phyloP scores from a whole-genome alignment of 2,113 vertebrate species.

The Heterocephalus glaber region DNA sequence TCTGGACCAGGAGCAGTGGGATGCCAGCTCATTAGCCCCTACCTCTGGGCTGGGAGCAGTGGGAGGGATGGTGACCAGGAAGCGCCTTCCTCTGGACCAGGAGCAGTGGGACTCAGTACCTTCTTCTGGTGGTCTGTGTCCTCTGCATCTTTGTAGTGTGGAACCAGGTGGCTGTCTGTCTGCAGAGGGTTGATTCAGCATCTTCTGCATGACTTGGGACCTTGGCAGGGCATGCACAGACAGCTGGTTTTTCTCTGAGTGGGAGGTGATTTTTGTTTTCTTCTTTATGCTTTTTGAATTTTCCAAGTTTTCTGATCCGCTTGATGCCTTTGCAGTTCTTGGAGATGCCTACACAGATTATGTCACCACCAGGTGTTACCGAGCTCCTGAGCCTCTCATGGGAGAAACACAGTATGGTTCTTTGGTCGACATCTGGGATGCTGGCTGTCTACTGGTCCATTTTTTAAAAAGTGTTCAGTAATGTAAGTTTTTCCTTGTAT shows the following conservation, averaged over 20 bases:
- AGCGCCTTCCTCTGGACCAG: too few species aligned
- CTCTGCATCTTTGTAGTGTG: too few species aligned
- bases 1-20: too few species aligned
- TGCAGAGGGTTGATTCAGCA: too few species aligned
- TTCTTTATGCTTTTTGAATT: not conserved
- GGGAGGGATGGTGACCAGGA: too few species aligned
- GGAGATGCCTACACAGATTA: constrained; percentile 97
- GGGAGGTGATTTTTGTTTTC: not conserved
- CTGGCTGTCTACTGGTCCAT: constrained; percentile 85
- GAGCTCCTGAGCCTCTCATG: constrained; percentile 94
- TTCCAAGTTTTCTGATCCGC: not conserved
- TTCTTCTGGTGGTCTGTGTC: too few species aligned
- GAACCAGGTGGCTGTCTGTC: too few species aligned
- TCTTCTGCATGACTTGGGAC: too few species aligned
- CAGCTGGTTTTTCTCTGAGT: not conserved
- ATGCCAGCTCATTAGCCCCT: too few species aligned
- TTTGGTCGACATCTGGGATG: constrained; percentile 94
- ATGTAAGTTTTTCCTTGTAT: not conserved
- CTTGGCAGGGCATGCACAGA: too few species aligned
- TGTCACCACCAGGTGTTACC: constrained; percentile 96
- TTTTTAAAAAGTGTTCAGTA: not conserved
- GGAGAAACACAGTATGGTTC: constrained; percentile 95
- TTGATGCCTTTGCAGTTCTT: constrained; percentile 85
- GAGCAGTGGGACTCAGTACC: too few species aligned
- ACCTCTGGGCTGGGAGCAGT: too few species aligned